Percentiles rank a stretch among this genome's conserved stretches.
Evolutionary conservation across 1,140 invertebrate species (phyloP).

Genomic region (Platyura marginata): DNA sequence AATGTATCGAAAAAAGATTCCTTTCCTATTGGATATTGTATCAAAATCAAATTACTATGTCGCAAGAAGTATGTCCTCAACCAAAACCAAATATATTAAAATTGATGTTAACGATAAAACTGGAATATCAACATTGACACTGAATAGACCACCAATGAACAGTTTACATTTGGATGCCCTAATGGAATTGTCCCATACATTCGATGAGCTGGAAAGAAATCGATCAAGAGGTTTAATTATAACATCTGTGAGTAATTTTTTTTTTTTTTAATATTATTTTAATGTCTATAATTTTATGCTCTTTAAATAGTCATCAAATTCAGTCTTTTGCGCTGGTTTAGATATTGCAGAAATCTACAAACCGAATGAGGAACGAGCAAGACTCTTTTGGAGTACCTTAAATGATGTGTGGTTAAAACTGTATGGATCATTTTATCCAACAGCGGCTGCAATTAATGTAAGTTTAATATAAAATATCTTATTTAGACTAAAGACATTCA

Average conservation of each 20-base stretch:
- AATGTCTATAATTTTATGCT: too few relatives aligned
- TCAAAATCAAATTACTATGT: too few relatives aligned
- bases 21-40: too few relatives aligned
- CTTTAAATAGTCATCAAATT: too few relatives aligned
- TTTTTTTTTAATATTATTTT: background rate
- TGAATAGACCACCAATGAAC: slow-evolving; percentile 64
- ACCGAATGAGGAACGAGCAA: background rate
- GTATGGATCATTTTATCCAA: slow-evolving; percentile 4
- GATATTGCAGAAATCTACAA: slow-evolving; percentile 5
- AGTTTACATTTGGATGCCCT: slow-evolving; percentile 59
- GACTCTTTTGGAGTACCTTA: slow-evolving; percentile 2
- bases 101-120: slow-evolving; percentile 35
- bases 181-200: slow-evolving; percentile 35
- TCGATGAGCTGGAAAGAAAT: slow-evolving; percentile 47
- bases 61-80: background rate
- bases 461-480: slow-evolving; percentile 56
- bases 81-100: too few relatives aligned
- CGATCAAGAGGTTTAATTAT: slow-evolving; percentile 56
- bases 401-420: slow-evolving; percentile 2
- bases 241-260: slow-evolving; percentile 44
- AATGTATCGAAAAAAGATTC: too few relatives aligned
- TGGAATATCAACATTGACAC: slow-evolving; percentile 49
- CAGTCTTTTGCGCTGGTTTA: slow-evolving; percentile 1
- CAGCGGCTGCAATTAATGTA: slow-evolving; percentile 16
- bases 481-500: slow-evolving; percentile 50